Conservation (phyloP, 2,888 invertebrate genomes). For the Amblyjoppa fuscipennis region DNA sequence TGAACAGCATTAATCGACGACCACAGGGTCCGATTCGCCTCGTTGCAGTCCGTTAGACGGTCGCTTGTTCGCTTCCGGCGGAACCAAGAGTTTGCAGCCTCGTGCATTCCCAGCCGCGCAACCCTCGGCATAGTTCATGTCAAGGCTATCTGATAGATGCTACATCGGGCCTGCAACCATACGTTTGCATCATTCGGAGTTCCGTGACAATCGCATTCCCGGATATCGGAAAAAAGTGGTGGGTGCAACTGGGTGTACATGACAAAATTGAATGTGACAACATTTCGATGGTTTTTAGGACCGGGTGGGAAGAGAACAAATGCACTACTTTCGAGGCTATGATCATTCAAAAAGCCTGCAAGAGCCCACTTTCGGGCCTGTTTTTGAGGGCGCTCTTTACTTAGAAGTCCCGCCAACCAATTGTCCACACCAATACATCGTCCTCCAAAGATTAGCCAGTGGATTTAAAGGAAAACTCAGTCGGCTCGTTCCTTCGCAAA, state of each 20-base stretch:
- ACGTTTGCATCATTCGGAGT: slow-evolving; percentile 30
- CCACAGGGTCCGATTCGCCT: slow-evolving; percentile 75
- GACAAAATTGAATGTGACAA: too few species aligned
- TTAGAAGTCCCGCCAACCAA: too few species aligned
- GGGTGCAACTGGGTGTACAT: too few species aligned
- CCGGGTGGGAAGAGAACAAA: too few species aligned
- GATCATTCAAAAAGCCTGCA: too few species aligned
- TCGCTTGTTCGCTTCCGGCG: slow-evolving; percentile 76
- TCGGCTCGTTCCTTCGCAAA: neutral
- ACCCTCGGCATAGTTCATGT: slow-evolving; percentile 52
- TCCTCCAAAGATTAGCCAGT: too few species aligned
- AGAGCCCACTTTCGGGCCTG: too few species aligned
- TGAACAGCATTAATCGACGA: slow-evolving; percentile 74
- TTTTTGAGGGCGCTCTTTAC: too few species aligned
- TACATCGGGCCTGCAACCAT: slow-evolving; percentile 27
- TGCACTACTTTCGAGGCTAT: too few species aligned
- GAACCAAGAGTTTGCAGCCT: slow-evolving; percentile 68
- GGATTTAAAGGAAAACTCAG: too few species aligned
- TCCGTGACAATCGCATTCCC: slow-evolving; percentile 29
- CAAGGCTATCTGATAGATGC: slow-evolving; percentile 40
- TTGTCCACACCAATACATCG: too few species aligned
- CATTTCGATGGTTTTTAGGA: too few species aligned
- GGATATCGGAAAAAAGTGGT: neutral
- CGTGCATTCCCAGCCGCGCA: slow-evolving; percentile 59
- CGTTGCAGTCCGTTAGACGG: slow-evolving; percentile 75